Percentiles rank a stretch among this genome's conserved stretches.
phyloP scores from a whole-genome alignment of 2,113 vertebrate species.

The Bubo bubo region DNA sequence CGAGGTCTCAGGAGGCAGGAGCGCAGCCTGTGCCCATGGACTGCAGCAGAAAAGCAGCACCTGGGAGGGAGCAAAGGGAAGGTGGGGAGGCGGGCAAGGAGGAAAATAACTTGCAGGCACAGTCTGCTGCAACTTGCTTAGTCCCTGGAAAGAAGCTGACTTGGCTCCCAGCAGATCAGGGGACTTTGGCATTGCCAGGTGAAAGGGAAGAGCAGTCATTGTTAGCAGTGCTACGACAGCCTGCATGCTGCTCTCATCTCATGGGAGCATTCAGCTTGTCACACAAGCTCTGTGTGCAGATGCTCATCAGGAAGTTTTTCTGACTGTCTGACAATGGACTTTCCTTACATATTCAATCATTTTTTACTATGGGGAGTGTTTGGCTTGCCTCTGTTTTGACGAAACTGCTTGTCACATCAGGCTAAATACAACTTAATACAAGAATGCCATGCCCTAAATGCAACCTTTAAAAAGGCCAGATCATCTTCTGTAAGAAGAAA shows the following conservation, averaged over 20 bases:
- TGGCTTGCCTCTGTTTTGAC: not conserved
- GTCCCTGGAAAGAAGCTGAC: not conserved
- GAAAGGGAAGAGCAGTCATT: not conserved
- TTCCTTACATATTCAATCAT: not conserved
- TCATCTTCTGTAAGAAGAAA: not conserved
- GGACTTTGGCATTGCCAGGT: not conserved
- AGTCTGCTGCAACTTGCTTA: not conserved
- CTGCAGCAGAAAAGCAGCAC: not conserved
- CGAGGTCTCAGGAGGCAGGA: not conserved
- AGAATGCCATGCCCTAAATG: not conserved
- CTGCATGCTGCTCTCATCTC: not conserved
- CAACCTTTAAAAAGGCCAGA: conserved; percentile 1
- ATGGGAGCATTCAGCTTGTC: not conserved
- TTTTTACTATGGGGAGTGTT: not conserved
- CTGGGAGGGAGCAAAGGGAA: not conserved
- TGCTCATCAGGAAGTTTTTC: not conserved
- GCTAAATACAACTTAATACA: not conserved
- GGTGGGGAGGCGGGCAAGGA: not conserved
- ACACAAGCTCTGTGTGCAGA: not conserved
- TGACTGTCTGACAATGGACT: not conserved
- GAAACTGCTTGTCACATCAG: not conserved
- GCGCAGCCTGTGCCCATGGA: not conserved
- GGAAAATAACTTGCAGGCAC: not conserved
- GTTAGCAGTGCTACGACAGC: accelerated
- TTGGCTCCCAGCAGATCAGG: accelerated